Conservation (phyloP, 2,888 invertebrate genomes). For the Xanthorhoe spadicearia region DNA sequence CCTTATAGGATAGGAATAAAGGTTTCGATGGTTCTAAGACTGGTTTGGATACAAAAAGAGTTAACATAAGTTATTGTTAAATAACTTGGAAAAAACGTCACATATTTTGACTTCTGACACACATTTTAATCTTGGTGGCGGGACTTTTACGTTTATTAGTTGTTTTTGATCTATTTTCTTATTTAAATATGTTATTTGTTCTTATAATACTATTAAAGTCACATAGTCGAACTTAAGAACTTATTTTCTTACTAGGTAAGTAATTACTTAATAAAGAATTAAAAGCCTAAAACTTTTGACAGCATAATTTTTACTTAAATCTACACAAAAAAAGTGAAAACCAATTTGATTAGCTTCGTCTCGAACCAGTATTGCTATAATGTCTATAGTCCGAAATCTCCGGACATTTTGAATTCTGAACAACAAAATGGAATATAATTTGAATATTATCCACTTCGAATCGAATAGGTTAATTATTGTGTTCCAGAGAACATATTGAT, state of each 20-base stretch:
- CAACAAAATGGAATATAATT: neutral
- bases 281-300: too few species aligned
- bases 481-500: neutral
- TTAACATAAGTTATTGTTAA: constrained; percentile 31
- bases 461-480: neutral
- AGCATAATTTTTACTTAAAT: too few species aligned
- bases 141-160: neutral
- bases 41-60: neutral
- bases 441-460: neutral
- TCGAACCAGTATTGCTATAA: too few species aligned
- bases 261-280: too few species aligned
- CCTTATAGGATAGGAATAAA: neutral
- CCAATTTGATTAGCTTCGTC: too few species aligned
- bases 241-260: too few species aligned
- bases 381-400: neutral
- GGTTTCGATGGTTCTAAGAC: neutral
- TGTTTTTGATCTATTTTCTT: neutral
- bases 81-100: constrained; percentile 27
- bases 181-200: neutral
- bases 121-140: constrained; percentile 25
- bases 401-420: neutral
- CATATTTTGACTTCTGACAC: constrained; percentile 36
- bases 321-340: too few species aligned
- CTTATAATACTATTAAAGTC: neutral
- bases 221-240: too few species aligned